Percentiles rank a stretch among this genome's conserved stretches.
phyloP scores from a whole-genome alignment of 2,113 vertebrate genomes.

The Xenopus borealis region DNA sequence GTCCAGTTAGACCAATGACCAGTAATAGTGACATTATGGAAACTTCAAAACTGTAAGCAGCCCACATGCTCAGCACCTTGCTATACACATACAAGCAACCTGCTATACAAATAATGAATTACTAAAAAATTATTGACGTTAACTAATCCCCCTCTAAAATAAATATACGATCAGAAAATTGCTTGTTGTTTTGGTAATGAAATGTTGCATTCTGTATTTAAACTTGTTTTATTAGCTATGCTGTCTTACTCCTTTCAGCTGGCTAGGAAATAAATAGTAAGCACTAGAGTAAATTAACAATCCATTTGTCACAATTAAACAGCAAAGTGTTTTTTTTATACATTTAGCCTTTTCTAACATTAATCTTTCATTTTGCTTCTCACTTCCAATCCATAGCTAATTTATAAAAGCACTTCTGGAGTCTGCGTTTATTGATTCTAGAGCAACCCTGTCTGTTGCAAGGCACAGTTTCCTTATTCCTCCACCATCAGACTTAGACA shows the following conservation, averaged over 20 bases:
- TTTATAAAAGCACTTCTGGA: conserved; percentile 8
- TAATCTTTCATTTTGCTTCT: conserved; percentile 10
- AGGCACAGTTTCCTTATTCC: background rate
- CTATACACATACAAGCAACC: no score
- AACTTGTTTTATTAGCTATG: background rate
- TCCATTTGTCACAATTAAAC: conserved; percentile 14
- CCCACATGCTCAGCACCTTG: no score
- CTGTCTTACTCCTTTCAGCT: background rate
- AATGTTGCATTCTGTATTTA: no score
- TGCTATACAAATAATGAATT: no score
- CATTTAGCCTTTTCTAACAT: conserved; percentile 8
- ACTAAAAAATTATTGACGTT: no score
- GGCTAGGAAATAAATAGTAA: background rate
- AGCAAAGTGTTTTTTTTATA: background rate
- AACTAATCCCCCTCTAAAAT: no score
- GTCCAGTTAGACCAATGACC: no score
- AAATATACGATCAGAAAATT: no score
- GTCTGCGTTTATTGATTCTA: background rate
- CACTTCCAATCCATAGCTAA: conserved; percentile 8
- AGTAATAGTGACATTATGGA: no score
- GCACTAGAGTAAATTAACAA: conserved; percentile 10
- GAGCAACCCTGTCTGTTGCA: background rate
- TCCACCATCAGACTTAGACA: background rate
- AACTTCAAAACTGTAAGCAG: no score
- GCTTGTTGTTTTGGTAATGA: no score